Percentiles rank a stretch among this genome's conserved stretches.
Conservation (phyloP, 64 coral and sea anemone genomes). For the Actinia tenebrosa region DNA sequence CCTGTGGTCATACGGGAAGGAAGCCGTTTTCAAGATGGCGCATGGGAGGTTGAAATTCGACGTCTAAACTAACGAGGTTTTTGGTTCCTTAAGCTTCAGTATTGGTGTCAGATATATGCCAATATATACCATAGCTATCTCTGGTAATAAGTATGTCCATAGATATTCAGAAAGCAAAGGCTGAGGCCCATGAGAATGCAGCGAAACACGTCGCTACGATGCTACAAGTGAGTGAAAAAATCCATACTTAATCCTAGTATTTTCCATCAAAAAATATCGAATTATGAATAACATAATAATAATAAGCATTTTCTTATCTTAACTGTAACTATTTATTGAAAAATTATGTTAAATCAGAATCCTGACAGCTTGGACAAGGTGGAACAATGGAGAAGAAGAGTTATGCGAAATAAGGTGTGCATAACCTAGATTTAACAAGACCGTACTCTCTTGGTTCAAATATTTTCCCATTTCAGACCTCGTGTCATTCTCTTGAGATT, state of each 20-base stretch:
- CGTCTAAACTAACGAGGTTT: background rate
- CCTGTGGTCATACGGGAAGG: background rate
- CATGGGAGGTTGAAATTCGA: background rate
- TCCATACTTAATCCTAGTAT: too few species aligned
- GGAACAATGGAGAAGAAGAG: slow-evolving; percentile 89
- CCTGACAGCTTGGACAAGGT: slow-evolving; percentile 97
- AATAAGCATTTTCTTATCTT: too few species aligned
- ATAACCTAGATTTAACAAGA: background rate
- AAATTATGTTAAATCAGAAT: slow-evolving; percentile 17
- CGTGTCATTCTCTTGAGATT: too few species aligned
- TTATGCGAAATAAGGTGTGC: slow-evolving; percentile 96
- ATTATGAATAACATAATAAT: too few species aligned
- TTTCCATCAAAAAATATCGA: too few species aligned
- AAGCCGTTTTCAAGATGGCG: background rate
- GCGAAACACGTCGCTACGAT: slow-evolving; percentile 85
- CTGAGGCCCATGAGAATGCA: slow-evolving; percentile 91
- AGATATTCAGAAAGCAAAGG: slow-evolving; percentile 81
- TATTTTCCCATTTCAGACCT: too few species aligned
- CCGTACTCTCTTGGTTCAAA: too few species aligned
- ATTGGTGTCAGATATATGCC: background rate
- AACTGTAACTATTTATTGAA: too few species aligned
- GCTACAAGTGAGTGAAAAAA: slow-evolving; percentile 58
- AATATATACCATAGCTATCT: background rate
- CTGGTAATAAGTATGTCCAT: slow-evolving; percentile 47
- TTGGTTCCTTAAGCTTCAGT: background rate